Evolutionary conservation across 1,140 invertebrate genomes (phyloP), one percentile per base, ranked within the genome.

Genomic region (Anthonomus grandis): DNA sequence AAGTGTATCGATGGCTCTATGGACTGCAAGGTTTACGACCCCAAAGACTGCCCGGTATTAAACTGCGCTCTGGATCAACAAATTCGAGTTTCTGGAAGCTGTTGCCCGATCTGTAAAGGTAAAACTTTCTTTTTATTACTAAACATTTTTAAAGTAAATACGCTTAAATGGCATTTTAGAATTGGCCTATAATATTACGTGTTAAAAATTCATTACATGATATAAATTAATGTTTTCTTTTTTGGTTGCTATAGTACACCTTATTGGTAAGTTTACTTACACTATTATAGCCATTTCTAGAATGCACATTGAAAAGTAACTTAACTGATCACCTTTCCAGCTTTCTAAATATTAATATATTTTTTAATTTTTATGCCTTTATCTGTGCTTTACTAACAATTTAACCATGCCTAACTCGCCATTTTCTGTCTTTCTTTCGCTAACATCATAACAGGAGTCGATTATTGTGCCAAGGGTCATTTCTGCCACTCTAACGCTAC

Each of bases 21-120:
- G 83, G 80, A 83, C 62, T 94, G 91, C 74, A 76, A 81, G 27
- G 80, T 81, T 58, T 81, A 87, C 41, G 82, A 91, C 67, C 86
- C 86, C 3, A 84, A 78, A 6, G 81, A 79, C 47, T 95, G 92
- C 77, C 91, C 91, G 19, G 76, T 80, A 59, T 77, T 95, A 51
- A 80, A 85, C n/a, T 95, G 92, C 79, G 83, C 86, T 45, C 74
- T 79, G 18, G 79, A 81, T 31, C 81, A 91, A 67, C 87, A 90
- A 74, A 85, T 93, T 64, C 83, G 83, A 62, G 86, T 90, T 31
- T 83, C 86, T 19, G 89, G 86, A 45, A 86, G 93, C 71, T 95
- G 92, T 75, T 95, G 91, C 77, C 91, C 90, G 74, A 90, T 91
- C 70, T 95, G 92, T 75, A 86, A 85, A 79, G 91, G 91, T 93